Base-by-base conservation (phyloP, 1,140 invertebrate genomes). In the Antheraea mylitta region DNA sequence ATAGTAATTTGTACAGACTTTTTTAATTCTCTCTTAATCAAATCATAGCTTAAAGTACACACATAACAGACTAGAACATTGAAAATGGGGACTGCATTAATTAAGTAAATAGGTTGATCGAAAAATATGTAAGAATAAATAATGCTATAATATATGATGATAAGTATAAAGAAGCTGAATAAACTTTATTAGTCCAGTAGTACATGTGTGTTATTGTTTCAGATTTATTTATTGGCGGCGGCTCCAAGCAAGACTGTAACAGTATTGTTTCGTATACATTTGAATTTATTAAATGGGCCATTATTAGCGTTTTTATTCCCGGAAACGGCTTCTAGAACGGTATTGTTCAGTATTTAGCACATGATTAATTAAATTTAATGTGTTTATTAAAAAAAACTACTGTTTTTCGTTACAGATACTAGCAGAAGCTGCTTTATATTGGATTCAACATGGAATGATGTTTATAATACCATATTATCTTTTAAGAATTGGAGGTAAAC, bases 391-490 rank as follows among this genome's bases (percentile, higher is more conserved):
- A 18, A n/a, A n/a, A 42, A 45, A 42, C 30, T 19, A 18, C 45
- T 16, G 36, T 64, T 66, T 58, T 37, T 18, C 3, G 18, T 42
- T 58, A 8, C 30, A 98, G 97, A 94, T 98, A 82, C 95, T 97
- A 70, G 96, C 97, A 88, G 98, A 99, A 92, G 96, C 96, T 78
- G 95, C 96, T 67, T 95, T 98, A 36, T 99, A 99, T 90, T 99
- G 97, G 94, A 95, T 98, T 85, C 98, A 99, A 88, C 98, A 99
- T 93, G 95, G 96, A 61, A 95, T 98, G 93, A 98, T 99, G 95
- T 94, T 98, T 86, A 94, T 98, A 45, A 97, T 98, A 89, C 98
- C 98, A 67, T 96, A 97, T 92, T 99, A 98, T 92, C 94, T 99
- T 61, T 92, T 98, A 69, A 94, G 95, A 83, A 92, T 96, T 82